Evolutionary conservation across 2,888 invertebrate genomes (phyloP).

Genomic region (Campaea margaritaria): DNA sequence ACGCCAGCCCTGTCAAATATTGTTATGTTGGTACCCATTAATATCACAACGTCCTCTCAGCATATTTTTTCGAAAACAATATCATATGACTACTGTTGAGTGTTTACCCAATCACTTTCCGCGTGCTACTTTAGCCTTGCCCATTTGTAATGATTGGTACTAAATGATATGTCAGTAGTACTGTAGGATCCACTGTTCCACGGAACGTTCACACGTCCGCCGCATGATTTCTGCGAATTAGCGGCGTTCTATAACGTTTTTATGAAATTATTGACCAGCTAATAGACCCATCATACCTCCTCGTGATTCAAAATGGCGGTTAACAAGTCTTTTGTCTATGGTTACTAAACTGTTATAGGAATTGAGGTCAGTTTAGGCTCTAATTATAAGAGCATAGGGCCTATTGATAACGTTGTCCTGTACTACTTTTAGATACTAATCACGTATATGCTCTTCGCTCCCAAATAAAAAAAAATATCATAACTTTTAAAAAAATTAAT

Average conservation of each 20-base stretch:
- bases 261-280: constrained; percentile 73
- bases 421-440: too few species aligned
- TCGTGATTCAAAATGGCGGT: constrained; percentile 43
- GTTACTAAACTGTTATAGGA: constrained; percentile 18
- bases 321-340: constrained; percentile 47
- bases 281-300: constrained; percentile 74
- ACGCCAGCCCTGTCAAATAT: too few species aligned
- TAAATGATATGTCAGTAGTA: constrained; percentile 38
- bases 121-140: constrained; percentile 29
- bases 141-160: constrained; percentile 38
- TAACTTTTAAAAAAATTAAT: too few species aligned
- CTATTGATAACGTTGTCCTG: too few species aligned
- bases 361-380: neutral
- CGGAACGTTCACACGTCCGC: constrained; percentile 51
- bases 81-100: neutral
- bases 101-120: constrained; percentile 14
- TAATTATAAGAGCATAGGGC: neutral
- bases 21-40: neutral
- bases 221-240: constrained; percentile 71
- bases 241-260: constrained; percentile 59
- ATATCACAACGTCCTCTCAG: too few species aligned
- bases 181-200: constrained; percentile 25
- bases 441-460: too few species aligned
- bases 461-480: too few species aligned
- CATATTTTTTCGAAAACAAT: neutral